Conservation (phyloP, 1,140 invertebrate species). For the Cydia strobilella region DNA sequence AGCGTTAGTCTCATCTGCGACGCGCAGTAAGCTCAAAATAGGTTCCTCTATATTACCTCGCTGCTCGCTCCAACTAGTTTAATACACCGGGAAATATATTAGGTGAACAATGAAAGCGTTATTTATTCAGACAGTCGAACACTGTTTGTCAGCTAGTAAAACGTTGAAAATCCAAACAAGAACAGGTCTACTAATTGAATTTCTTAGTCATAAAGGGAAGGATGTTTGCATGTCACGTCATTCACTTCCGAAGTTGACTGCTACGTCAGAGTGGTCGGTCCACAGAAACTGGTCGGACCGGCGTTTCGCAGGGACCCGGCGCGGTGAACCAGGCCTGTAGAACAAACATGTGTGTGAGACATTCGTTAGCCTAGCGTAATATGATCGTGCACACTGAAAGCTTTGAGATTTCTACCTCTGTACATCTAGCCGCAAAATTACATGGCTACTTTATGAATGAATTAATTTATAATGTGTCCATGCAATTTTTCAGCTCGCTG, state of each 20-base stretch:
- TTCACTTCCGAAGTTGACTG: conserved; percentile 48
- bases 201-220: conserved; percentile 35
- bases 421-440: neutral
- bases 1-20: neutral
- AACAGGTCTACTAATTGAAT: conserved; percentile 29
- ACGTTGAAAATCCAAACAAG: conserved; percentile 31
- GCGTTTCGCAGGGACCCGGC: conserved; percentile 57
- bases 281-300: conserved; percentile 43
- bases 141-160: conserved; percentile 25
- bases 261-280: conserved; percentile 37
- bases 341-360: conserved; percentile 64
- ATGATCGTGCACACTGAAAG: conserved; percentile 45
- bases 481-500: too few relatives aligned
- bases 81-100: conserved; percentile 24
- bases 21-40: neutral
- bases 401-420: neutral
- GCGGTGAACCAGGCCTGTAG: conserved; percentile 52
- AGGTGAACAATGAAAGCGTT: conserved; percentile 26
- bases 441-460: too few relatives aligned
- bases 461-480: too few relatives aligned
- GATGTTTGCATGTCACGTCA: conserved; percentile 50
- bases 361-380: conserved; percentile 44
- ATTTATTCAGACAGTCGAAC: conserved; percentile 30
- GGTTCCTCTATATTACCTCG: conserved; percentile 5
- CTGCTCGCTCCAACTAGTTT: conserved; percentile 25